Base-by-base conservation (phyloP, 2,888 invertebrate species). In the Ochropacha duplaris region DNA sequence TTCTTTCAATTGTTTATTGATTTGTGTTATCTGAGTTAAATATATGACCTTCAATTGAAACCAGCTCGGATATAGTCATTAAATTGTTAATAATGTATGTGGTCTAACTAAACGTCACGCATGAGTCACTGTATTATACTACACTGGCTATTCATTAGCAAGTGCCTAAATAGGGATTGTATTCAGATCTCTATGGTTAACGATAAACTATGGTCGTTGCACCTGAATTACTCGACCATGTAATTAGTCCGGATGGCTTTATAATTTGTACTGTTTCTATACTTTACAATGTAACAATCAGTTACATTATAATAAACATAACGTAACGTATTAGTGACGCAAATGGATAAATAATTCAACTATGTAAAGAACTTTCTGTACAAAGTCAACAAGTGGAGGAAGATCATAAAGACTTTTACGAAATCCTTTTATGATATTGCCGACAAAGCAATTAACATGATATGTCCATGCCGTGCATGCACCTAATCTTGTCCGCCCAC, bases 191-290 rank as follows among this genome's bases (percentile, higher is more conserved):
- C 74, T 71, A 62, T 62, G 61, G 64, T 65, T 64, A 71, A 71
- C 68, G 62, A 76, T 74, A 72, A n/a, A 74, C 67, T 65, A 81
- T 78, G 81, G 79, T 77, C 73, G 69, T 72, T 81, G 79, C 80
- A 78, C 78, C 71, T 74, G 74, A 69, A 65, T 71, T 81, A 87
- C 81, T 86, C 85, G 74, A 87, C 75, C 87, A 72, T 84, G 78
- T 80, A 86, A 87, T 87, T 79, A 72, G 68, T 74, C 61, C 58
- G 5, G 72, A 65, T 28, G 62, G 72, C 62, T 72, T 69, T 66
- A 58, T 64, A 16, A 44, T 44, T 16, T 44, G 9, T 68, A 56
- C 59, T 61, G 64, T 64, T 61, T 67, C 19, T 44, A 3, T 44
- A 19, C 19, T 44, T n/a, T 44, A 19, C 39, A 16, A 16, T 44